These are phyloP conservation scores for Coptodon rendalli DNA, from an alignment of 2,113 vertebrate genomes.

Conservation along the genomic window DNA sequence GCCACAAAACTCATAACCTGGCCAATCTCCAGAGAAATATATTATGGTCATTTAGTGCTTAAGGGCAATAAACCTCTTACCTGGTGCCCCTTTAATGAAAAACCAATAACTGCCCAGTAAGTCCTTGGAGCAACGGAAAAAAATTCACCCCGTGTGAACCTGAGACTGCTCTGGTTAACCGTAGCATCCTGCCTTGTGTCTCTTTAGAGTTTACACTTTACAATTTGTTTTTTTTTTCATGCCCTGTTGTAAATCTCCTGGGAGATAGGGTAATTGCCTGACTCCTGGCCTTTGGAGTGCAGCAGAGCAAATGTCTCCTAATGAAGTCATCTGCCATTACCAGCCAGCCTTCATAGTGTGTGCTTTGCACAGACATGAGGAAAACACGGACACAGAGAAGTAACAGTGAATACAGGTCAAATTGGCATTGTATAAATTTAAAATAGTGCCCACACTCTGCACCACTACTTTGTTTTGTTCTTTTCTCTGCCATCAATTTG, in stretches of 20 bases:
- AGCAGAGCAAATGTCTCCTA: neutral
- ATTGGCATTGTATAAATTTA: neutral
- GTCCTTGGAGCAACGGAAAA: neutral
- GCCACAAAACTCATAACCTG: neutral
- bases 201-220: neutral
- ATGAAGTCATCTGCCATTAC: slow-evolving; percentile 30
- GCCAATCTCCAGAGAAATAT: neutral
- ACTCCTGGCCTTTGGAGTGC: slow-evolving; percentile 21
- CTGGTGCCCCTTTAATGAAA: neutral
- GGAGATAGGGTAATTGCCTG: slow-evolving; percentile 17
- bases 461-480: neutral
- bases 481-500: neutral
- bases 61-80: neutral
- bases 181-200: neutral
- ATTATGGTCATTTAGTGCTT: neutral
- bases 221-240: neutral
- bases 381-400: neutral
- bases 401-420: neutral
- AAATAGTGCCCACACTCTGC: neutral
- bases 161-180: neutral
- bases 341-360: neutral
- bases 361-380: neutral
- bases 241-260: neutral
- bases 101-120: neutral
- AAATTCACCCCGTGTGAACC: neutral